These are phyloP conservation scores for Nicator chloris DNA, from an alignment of 2,113 vertebrate species.

Conservation along the genomic window DNA sequence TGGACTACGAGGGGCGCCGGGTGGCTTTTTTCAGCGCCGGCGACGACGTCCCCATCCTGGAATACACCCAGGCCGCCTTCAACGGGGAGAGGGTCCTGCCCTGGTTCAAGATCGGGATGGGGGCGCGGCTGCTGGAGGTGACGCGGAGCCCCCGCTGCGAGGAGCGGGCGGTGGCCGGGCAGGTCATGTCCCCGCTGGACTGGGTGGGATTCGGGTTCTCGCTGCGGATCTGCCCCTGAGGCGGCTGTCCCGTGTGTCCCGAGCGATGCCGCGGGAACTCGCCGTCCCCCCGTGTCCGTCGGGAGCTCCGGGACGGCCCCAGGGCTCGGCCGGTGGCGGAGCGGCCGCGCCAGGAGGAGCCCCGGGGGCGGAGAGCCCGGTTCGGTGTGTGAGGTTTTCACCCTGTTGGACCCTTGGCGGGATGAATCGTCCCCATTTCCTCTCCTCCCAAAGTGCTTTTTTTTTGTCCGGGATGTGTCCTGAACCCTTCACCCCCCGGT, in stretches of 20 bases:
- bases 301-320: not conserved
- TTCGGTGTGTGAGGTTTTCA: not conserved
- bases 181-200: not conserved
- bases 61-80: conserved; percentile 77
- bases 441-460: not conserved
- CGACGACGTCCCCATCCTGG: conserved; percentile 75
- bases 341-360: too few relatives aligned
- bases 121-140: conserved; percentile 18
- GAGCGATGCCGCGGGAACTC: not conserved
- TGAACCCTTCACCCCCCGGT: not conserved
- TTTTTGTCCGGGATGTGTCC: not conserved
- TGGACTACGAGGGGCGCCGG: conserved; percentile 78
- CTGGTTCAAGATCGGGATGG: conserved; percentile 68
- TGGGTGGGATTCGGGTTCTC: not conserved
- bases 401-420: not conserved
- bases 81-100: conserved; percentile 63
- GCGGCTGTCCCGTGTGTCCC: too few relatives aligned
- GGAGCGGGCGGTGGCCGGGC: not conserved
- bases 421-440: not conserved
- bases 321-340: not conserved
- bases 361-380: too few relatives aligned
- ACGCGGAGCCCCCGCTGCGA: not conserved
- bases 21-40: conserved; percentile 79
- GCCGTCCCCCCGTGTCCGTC: not conserved
- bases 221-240: not conserved